Evolutionary conservation across 2,797 vertebrate genomes (phyloP), one percentile per base, ranked within the genome.

Genomic region (Cyclura pinguis): DNA sequence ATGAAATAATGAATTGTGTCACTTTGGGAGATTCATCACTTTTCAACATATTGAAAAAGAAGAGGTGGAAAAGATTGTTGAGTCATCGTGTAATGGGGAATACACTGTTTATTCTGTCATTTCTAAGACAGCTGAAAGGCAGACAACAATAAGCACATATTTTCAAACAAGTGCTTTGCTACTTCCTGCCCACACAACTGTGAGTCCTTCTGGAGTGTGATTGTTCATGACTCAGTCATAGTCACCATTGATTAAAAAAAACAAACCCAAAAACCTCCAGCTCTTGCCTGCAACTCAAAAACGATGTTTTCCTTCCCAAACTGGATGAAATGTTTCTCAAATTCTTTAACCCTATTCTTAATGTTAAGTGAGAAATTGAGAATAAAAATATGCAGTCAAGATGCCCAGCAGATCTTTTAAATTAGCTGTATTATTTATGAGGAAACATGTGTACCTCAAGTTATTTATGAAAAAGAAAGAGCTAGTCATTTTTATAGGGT

Each of bases 131-230:
- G 88, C 90, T 85, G 92, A 55, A 95, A 95, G 91, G 92, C 92
- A 95, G 90, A 91, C 90, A 94, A 93, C n/a, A 72, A 94, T 91
- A 92, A 89, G 93, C 94, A 94, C 47, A 90, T 87, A 94, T 92
- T 95, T 95, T 92, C 93, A 93, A 94, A 93, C 87, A 93, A 77
- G 83, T 91, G 94, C 64, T 59, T 95, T 94, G 93, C 93, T 89
- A 96, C 92, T 94, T 94, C 92, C 94, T 96, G 93, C 96, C 94
- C 91, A 96, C 90, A 90, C 90, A 96, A 38, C 90, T 88, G 42
- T 38, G 85, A 94, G 90, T 83, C 93, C 94, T 96, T 95, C 93
- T 96, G 94, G 92, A 95, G 80, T 86, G 92, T 69, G 67, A 84
- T 74, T 95, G 94, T 67, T 64, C 38, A 80, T 96, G 95, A 96